Percentiles rank a stretch among this genome's conserved stretches.
Conservation (phyloP, 2,888 invertebrate species). For the Conistra vaccinii region DNA sequence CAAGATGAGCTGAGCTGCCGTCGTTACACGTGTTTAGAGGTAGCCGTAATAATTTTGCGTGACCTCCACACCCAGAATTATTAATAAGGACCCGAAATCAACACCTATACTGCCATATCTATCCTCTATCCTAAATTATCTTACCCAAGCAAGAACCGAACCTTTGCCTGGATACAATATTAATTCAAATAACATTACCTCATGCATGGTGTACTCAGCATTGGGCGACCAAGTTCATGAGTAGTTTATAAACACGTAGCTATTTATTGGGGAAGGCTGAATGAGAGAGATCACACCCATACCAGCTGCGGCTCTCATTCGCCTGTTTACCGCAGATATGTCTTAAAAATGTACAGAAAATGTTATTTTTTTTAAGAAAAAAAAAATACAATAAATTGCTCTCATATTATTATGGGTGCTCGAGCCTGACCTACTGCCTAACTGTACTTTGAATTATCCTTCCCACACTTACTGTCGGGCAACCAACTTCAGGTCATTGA, state of each 20-base stretch:
- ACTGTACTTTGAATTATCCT: neutral
- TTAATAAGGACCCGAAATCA: constrained; percentile 3
- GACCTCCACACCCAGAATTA: constrained; percentile 2
- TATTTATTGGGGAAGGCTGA: constrained; percentile 18
- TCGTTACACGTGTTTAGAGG: neutral
- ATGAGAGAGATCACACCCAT: too few species aligned
- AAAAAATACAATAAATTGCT: neutral
- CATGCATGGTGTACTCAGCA: constrained; percentile 17
- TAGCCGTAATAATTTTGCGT: neutral
- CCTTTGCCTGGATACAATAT: constrained; percentile 31
- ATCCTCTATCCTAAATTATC: constrained; percentile 1
- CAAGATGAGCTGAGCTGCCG: neutral
- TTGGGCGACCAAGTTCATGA: constrained; percentile 15
- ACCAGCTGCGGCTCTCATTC: too few species aligned
- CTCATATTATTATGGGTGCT: neutral
- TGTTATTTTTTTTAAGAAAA: neutral
- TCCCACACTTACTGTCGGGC: neutral
- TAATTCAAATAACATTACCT: constrained; percentile 46
- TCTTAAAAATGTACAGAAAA: neutral
- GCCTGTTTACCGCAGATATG: too few species aligned
- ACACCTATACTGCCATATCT: neutral
- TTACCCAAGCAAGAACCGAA: constrained; percentile 5
- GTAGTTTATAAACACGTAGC: constrained; percentile 27
- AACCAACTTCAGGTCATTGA: neutral
- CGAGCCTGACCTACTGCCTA: neutral